These are phyloP conservation scores for Gadopsis marmoratus DNA, from an alignment of 2,797 vertebrate species.

Conservation along the genomic window DNA sequence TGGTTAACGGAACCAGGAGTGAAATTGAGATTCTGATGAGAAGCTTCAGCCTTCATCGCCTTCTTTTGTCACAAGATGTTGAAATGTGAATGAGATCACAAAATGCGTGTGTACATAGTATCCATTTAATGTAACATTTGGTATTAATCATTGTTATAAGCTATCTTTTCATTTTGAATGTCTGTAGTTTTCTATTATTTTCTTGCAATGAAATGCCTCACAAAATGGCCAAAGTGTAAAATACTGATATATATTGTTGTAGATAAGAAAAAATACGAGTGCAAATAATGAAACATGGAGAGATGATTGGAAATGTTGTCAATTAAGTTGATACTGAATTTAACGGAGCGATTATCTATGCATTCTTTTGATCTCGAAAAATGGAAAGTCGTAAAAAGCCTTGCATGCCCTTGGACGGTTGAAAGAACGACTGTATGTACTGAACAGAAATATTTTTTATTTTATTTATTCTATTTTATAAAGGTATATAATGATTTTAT, in stretches of 20 bases:
- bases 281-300: constrained; percentile 64
- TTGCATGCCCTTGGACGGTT: constrained; percentile 84
- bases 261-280: constrained; percentile 80
- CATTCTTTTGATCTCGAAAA: constrained; percentile 90
- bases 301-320: constrained; percentile 65
- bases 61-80: constrained; percentile 67
- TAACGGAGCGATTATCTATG: constrained; percentile 90
- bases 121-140: constrained; percentile 73
- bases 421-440: constrained; percentile 79
- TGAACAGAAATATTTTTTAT: constrained; percentile 94
- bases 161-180: constrained; percentile 81
- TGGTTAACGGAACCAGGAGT: constrained; percentile 40
- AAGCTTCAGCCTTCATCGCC: constrained; percentile 40
- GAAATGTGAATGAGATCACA: constrained; percentile 76
- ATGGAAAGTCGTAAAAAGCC: constrained; percentile 81
- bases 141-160: constrained; percentile 84
- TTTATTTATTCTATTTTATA: constrained; percentile 99
- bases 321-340: constrained; percentile 82
- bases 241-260: constrained; percentile 82
- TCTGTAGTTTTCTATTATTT: constrained; percentile 71
- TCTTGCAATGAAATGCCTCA: constrained; percentile 77
- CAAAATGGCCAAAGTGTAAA: constrained; percentile 91
- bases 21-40: constrained; percentile 38
- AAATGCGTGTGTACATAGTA: constrained; percentile 70
- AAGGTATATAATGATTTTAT: constrained; percentile 90